Percentiles rank a stretch among this genome's conserved stretches.
Evolutionary conservation across 2,888 invertebrate species (phyloP).

Genomic region (Osedax frankpressi): DNA sequence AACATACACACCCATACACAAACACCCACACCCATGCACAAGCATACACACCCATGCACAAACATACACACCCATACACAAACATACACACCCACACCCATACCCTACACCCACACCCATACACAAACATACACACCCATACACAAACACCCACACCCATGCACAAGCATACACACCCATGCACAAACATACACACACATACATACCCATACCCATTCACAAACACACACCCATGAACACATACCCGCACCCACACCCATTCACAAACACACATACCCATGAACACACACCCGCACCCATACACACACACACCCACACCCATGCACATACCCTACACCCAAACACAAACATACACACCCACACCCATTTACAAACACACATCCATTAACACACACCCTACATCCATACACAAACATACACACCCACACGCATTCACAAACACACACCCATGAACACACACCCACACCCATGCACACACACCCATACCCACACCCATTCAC

Average conservation of each 20-base stretch:
- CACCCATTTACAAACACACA: too few relatives aligned
- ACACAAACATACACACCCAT: background rate
- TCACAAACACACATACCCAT: background rate
- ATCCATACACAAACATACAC: too few relatives aligned
- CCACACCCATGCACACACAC: too few relatives aligned
- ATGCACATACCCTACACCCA: too few relatives aligned
- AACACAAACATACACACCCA: too few relatives aligned
- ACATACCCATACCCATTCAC: background rate
- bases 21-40: background rate
- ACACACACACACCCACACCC: background rate
- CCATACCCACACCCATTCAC: too few relatives aligned
- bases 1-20: background rate
- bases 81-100: background rate
- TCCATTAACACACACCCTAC: too few relatives aligned
- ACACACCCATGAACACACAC: too few relatives aligned
- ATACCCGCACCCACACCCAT: background rate
- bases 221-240: background rate
- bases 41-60: background rate
- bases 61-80: background rate
- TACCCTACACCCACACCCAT: background rate
- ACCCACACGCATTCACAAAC: too few relatives aligned
- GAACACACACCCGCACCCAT: background rate
- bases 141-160: background rate
- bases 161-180: background rate
- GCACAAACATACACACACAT: background rate